These are phyloP conservation scores for Oxyteleia sp. DNA, from an alignment of 2,888 invertebrate species.

Conservation along the genomic window DNA sequence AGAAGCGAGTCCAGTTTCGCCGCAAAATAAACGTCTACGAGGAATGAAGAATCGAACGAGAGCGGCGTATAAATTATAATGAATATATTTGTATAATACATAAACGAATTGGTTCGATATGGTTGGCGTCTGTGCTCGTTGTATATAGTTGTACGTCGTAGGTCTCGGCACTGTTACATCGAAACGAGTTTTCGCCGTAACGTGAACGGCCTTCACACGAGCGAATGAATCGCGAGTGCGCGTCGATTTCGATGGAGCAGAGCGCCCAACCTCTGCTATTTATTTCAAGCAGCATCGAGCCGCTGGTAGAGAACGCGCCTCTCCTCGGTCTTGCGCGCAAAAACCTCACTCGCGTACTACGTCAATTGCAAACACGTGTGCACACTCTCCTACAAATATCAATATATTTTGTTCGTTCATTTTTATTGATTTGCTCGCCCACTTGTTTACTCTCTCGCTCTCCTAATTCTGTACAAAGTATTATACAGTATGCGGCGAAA, in stretches of 20 bases:
- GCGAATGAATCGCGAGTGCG: conserved; percentile 74
- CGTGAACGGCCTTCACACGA: conserved; percentile 76
- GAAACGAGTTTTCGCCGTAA: conserved; percentile 75
- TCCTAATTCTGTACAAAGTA: too few species aligned
- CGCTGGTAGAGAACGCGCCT: too few species aligned
- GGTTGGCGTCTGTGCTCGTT: conserved; percentile 40
- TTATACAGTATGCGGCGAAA: too few species aligned
- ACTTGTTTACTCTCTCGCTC: too few species aligned
- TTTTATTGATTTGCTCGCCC: too few species aligned
- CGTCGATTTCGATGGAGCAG: conserved; percentile 72
- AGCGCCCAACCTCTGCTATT: conserved; percentile 71
- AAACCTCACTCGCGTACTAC: too few species aligned
- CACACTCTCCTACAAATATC: too few species aligned
- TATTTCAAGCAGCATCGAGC: conserved; percentile 74
- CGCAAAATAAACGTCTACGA: too few species aligned
- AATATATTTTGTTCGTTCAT: too few species aligned
- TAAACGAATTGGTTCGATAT: conserved; percentile 61
- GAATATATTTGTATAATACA: conserved; percentile 50
- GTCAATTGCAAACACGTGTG: too few species aligned
- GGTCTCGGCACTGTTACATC: conserved; percentile 73
- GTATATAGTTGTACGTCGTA: conserved; percentile 43
- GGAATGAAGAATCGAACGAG: conserved; percentile 6
- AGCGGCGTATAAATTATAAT: conserved; percentile 28
- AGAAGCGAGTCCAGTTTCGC: too few species aligned
- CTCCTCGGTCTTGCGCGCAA: too few species aligned